A percentile compares a stretch with the other conserved stretches of the same genome.
phyloP scores from a whole-genome alignment of 2,797 vertebrate genomes.

The Dendrocincla fuliginosa region DNA sequence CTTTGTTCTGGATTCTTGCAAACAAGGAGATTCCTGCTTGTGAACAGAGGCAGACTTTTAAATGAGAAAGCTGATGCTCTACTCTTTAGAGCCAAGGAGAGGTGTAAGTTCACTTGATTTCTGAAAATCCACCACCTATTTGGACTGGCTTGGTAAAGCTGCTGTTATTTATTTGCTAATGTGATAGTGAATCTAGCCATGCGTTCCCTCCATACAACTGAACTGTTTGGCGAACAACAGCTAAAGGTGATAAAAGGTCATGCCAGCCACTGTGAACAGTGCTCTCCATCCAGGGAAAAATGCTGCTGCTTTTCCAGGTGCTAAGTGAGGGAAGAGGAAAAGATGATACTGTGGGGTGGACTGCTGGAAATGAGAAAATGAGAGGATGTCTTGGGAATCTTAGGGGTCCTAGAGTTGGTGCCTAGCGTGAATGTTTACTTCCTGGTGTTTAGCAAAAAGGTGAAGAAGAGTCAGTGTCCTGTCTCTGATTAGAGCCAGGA shows the following conservation, averaged over 20 bases:
- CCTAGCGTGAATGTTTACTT: not conserved
- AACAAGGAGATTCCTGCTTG: not conserved
- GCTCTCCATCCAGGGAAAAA: not conserved
- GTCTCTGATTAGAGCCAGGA: not conserved
- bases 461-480: not conserved
- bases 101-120: not conserved
- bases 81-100: not conserved
- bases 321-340: not conserved
- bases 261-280: not conserved
- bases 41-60: not conserved
- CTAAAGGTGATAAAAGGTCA: not conserved
- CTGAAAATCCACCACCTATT: not conserved
- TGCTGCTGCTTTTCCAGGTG: not conserved
- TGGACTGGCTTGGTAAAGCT: not conserved
- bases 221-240: not conserved
- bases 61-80: not conserved
- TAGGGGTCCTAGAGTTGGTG: not conserved
- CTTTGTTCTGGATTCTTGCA: not conserved
- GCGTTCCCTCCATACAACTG: not conserved
- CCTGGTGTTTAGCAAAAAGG: not conserved
- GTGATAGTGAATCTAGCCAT: not conserved
- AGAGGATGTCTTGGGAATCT: not conserved
- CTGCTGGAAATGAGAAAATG: not conserved
- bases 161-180: not conserved
- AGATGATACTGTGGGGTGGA: fast-evolving